Evolutionary conservation across 1,140 invertebrate species (phyloP).

Genomic region (Lasaia peninsularis): DNA sequence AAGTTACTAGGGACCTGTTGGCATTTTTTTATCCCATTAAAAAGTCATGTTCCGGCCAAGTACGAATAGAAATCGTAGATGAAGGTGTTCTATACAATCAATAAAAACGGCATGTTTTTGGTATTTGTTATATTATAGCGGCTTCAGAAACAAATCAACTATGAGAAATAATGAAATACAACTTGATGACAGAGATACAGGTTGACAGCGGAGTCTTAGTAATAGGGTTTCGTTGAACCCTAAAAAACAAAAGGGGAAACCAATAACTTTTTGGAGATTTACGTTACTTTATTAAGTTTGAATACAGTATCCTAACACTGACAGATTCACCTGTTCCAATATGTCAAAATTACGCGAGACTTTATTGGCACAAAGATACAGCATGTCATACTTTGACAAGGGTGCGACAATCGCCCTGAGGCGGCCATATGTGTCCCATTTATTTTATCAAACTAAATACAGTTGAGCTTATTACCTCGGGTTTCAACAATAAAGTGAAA

Average conservation of each 20-base stretch:
- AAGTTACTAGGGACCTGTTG: too few species aligned
- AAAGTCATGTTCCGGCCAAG: too few species aligned
- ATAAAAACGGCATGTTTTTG: too few species aligned
- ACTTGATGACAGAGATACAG: not conserved
- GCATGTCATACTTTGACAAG: slow-evolving; percentile 7
- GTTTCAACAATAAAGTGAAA: not conserved
- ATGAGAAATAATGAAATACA: too few species aligned
- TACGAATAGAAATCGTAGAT: too few species aligned
- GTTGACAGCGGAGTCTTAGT: too few species aligned
- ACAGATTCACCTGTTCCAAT: slow-evolving; percentile 4
- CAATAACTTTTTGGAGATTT: not conserved
- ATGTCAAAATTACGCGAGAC: not conserved
- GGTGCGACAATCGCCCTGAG: slow-evolving; percentile 6
- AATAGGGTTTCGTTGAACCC: too few species aligned
- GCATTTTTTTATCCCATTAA: too few species aligned
- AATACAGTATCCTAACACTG: not conserved
- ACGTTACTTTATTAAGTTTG: not conserved
- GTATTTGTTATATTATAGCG: too few species aligned
- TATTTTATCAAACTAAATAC: slow-evolving; percentile 7
- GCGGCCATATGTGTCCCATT: not conserved
- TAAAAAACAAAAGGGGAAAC: too few species aligned
- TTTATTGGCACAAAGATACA: slow-evolving; percentile 6
- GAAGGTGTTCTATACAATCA: too few species aligned
- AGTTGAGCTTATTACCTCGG: not conserved
- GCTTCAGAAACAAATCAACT: too few species aligned